Conservation (phyloP, 2,888 invertebrate genomes). For the Slavum lentiscoides region DNA sequence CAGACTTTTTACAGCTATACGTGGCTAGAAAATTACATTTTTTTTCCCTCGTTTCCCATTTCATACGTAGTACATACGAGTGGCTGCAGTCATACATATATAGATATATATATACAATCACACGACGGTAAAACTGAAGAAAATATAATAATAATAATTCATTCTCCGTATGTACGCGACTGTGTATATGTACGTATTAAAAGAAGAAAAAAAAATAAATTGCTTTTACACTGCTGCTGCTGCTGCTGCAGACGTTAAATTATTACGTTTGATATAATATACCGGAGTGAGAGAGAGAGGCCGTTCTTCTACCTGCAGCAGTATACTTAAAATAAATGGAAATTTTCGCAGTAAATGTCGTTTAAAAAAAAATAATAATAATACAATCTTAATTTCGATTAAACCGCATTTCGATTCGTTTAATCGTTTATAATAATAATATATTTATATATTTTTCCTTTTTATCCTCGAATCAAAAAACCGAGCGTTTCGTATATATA, state of each 20-base stretch:
- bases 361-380: slow-evolving; percentile 3
- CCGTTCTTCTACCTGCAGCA: background rate
- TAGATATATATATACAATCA: slow-evolving; percentile 6
- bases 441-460: background rate
- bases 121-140: slow-evolving; percentile 16
- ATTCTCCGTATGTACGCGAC: background rate
- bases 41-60: slow-evolving; percentile 22
- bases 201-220: slow-evolving; percentile 20
- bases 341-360: slow-evolving; percentile 11
- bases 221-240: background rate
- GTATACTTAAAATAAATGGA: slow-evolving; percentile 42
- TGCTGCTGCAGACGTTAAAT: slow-evolving; percentile 11
- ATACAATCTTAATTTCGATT: slow-evolving; percentile 24
- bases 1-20: slow-evolving; percentile 3
- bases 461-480: no score
- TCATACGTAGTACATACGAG: background rate
- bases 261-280: background rate
- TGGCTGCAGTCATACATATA: background rate
- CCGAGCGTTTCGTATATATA: no score
- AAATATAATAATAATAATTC: background rate
- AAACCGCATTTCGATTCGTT: slow-evolving; percentile 28
- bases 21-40: slow-evolving; percentile 25
- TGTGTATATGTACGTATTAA: background rate
- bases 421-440: background rate
- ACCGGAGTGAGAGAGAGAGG: background rate